These are phyloP conservation scores for Rhagologus leucostigma DNA, from an alignment of 2,113 vertebrate genomes.

Conservation along the genomic window DNA sequence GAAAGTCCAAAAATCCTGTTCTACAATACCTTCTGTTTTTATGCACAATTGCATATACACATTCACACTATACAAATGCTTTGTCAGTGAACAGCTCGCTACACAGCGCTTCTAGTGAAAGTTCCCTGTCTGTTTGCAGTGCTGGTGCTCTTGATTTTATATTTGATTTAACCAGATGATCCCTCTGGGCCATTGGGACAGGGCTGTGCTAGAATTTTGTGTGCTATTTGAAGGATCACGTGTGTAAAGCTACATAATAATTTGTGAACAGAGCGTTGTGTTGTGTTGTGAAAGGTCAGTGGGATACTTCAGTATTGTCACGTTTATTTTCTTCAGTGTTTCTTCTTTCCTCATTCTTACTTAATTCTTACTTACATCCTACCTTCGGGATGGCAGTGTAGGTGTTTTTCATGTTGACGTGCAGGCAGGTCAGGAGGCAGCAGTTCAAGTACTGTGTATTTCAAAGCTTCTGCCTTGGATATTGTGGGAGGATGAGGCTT, in stretches of 20 bases:
- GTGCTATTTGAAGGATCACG: background rate
- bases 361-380: background rate
- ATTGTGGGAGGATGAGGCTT: background rate
- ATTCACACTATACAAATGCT: background rate
- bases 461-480: background rate
- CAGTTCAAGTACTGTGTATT: background rate
- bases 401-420: fast-evolving
- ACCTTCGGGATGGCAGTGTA: background rate
- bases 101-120: background rate
- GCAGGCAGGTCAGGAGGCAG: background rate
- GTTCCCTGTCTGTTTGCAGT: background rate
- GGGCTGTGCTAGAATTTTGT: background rate
- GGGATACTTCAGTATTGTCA: background rate
- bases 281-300: background rate
- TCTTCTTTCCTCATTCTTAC: background rate
- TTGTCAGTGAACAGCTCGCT: background rate
- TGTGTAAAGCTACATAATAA: background rate
- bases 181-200: background rate
- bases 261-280: background rate
- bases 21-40: background rate
- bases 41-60: background rate
- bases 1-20: background rate
- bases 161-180: background rate
- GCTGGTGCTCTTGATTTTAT: background rate
- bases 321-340: background rate